Percentiles rank a stretch among this genome's conserved stretches.
phyloP scores from a whole-genome alignment of 2,113 vertebrate genomes.

The Columbina picui region DNA sequence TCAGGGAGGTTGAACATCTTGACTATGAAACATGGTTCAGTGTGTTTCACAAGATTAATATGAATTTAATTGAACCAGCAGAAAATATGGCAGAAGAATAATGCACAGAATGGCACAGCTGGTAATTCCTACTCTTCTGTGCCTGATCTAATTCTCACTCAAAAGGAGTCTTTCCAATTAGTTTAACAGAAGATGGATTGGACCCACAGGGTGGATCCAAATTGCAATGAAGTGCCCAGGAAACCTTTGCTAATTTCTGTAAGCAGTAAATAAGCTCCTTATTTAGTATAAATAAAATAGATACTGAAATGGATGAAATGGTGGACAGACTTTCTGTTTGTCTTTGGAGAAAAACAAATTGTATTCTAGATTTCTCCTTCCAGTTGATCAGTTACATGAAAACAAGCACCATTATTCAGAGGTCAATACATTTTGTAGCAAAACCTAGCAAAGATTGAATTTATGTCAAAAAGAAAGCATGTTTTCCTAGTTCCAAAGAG shows the following conservation, averaged over 20 bases:
- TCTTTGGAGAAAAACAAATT: not conserved
- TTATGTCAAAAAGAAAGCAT: not conserved
- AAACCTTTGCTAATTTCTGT: slow-evolving; percentile 12
- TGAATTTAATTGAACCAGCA: not conserved
- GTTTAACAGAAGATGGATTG: slow-evolving; percentile 9
- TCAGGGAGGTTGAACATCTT: not conserved
- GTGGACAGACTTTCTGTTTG: not conserved
- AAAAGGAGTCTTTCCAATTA: slow-evolving; percentile 25
- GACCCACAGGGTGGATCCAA: not conserved
- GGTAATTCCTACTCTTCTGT: not conserved
- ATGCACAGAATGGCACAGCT: not conserved
- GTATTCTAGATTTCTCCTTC: not conserved
- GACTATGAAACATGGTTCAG: not conserved
- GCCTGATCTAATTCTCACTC: not conserved
- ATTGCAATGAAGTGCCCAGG: not conserved
- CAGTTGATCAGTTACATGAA: not conserved
- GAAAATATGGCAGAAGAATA: slow-evolving; percentile 17
- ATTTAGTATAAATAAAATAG: not conserved
- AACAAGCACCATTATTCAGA: not conserved
- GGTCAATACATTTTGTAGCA: not conserved
- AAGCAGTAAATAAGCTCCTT: not conserved
- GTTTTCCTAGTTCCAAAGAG: not conserved
- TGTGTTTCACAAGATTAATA: not conserved
- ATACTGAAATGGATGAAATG: not conserved
- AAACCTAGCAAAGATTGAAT: not conserved